Conservation (phyloP, 1,140 invertebrate genomes). For the Dreissena polymorpha region DNA sequence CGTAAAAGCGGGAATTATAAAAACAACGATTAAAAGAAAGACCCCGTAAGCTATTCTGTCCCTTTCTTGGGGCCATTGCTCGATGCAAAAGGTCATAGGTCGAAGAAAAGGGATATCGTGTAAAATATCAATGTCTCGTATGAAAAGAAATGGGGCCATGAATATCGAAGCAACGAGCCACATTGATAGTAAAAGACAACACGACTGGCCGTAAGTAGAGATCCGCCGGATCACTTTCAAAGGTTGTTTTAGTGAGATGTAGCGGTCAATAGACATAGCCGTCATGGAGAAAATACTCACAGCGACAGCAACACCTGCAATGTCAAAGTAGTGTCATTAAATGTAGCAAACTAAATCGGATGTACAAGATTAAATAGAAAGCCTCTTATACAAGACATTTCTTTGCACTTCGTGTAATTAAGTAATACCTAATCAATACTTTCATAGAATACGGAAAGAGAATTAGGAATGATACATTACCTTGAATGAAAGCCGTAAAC, state of each 20-base stretch:
- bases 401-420: too few relatives aligned
- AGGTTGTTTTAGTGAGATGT: constrained; percentile 87
- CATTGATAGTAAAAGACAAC: constrained; percentile 82
- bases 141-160: constrained; percentile 85
- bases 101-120: constrained; percentile 57
- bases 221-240: constrained; percentile 76
- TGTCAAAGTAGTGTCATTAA: not conserved
- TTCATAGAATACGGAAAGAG: too few relatives aligned
- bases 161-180: constrained; percentile 86
- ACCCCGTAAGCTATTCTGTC: constrained; percentile 80
- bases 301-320: constrained; percentile 86
- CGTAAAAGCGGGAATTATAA: constrained; percentile 80
- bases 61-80: constrained; percentile 78
- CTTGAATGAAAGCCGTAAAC: constrained; percentile 87
- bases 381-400: too few relatives aligned
- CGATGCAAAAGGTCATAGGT: constrained; percentile 82
- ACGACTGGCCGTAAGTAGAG: constrained; percentile 83
- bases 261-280: constrained; percentile 89
- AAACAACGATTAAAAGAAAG: constrained; percentile 81
- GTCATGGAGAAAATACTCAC: constrained; percentile 90
- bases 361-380: too few relatives aligned
- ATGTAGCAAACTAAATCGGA: too few relatives aligned
- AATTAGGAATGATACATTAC: constrained; percentile 76
- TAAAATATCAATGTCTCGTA: constrained; percentile 74
- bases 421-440: too few relatives aligned